These are phyloP conservation scores for Iguana delicatissima DNA, from an alignment of 2,797 vertebrate genomes.

Conservation along the genomic window DNA sequence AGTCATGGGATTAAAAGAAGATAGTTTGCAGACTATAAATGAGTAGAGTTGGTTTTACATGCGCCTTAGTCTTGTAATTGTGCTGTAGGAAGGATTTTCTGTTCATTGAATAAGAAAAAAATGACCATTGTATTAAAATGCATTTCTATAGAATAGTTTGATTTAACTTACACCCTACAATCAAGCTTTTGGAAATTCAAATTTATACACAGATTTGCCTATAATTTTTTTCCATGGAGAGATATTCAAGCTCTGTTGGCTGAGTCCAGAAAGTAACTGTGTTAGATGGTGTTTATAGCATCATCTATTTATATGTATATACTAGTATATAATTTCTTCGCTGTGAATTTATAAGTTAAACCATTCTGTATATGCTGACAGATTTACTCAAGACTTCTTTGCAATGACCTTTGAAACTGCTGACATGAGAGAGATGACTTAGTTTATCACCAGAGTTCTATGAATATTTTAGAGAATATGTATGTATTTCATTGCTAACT, in stretches of 20 bases:
- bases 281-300: constrained; percentile 67
- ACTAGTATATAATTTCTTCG: constrained; percentile 71
- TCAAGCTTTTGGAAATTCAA: constrained; percentile 31
- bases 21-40: neutral
- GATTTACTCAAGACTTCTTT: constrained; percentile 75
- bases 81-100: neutral
- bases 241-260: constrained; percentile 8
- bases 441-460: constrained; percentile 54
- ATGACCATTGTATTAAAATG: constrained; percentile 1
- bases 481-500: constrained; percentile 78
- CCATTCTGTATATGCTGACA: constrained; percentile 68
- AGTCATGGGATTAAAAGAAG: neutral
- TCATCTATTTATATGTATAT: constrained; percentile 81
- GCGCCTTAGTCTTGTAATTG: neutral
- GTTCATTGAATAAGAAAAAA: neutral
- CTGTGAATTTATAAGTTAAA: constrained; percentile 77
- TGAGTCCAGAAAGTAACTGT: constrained; percentile 58
- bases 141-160: constrained; percentile 10
- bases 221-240: neutral
- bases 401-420: constrained; percentile 82
- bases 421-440: constrained; percentile 76
- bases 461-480: constrained; percentile 75
- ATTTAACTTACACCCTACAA: neutral
- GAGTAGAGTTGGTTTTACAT: neutral
- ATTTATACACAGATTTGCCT: constrained; percentile 10